Conservation (phyloP, 64 coral and sea anemone genomes). For the Astreopora myriophthalma region DNA sequence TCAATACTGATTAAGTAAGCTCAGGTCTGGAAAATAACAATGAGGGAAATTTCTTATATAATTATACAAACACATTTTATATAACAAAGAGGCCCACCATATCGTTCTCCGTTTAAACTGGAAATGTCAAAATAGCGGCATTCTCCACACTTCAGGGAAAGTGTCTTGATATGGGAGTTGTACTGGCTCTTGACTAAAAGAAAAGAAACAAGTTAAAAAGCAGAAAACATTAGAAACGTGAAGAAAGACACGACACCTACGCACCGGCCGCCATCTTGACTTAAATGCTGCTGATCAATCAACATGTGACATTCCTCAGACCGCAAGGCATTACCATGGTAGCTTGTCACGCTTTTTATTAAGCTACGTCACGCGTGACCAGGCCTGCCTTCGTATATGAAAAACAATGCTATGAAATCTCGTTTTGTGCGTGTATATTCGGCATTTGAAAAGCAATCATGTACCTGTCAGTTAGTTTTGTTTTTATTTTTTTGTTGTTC, state of each 20-base stretch:
- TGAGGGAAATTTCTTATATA: not conserved
- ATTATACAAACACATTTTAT: not conserved
- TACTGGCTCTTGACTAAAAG: conserved; percentile 70
- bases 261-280: conserved; percentile 90
- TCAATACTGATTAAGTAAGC: not conserved
- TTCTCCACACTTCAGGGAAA: conserved; percentile 74
- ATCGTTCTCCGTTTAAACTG: conserved; percentile 72
- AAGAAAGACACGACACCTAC: conserved; percentile 42
- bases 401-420: too few species aligned
- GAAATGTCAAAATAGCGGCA: conserved; percentile 88
- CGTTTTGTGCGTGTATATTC: too few species aligned
- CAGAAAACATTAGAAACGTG: conserved; percentile 14
- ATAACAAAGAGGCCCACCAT: conserved; percentile 28
- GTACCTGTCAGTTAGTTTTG: too few species aligned
- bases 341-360: too few species aligned
- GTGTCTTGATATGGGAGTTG: conserved; percentile 60
- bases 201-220: not conserved
- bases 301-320: conserved; percentile 8
- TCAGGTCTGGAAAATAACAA: not conserved
- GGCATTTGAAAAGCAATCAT: too few species aligned
- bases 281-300: not conserved
- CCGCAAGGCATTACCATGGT: not conserved
- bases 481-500: too few species aligned
- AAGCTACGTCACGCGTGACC: too few species aligned
- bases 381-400: too few species aligned